Evolutionary conservation across 2,113 vertebrate species (phyloP).

Genomic region (Seriola dumerili): DNA sequence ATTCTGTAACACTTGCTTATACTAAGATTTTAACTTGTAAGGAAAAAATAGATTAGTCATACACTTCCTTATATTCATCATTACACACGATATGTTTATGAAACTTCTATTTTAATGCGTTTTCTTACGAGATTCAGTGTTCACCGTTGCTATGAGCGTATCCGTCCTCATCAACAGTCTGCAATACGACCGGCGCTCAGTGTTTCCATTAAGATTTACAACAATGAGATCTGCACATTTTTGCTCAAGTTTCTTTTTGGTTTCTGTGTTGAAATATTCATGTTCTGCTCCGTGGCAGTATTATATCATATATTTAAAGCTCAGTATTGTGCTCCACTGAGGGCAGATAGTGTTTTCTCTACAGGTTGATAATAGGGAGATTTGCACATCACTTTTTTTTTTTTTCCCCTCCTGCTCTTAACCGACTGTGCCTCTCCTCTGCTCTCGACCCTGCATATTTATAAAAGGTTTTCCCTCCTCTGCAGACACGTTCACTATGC

Average conservation of each 20-base stretch:
- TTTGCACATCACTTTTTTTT: conserved; percentile 2
- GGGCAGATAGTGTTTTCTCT: conserved; percentile 5
- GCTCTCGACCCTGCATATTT: neutral
- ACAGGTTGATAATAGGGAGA: conserved; percentile 26
- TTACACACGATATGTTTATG: no score
- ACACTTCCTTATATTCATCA: no score
- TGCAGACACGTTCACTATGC: conserved; percentile 14
- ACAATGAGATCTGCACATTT: neutral
- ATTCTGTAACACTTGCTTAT: neutral
- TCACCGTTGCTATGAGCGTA: no score
- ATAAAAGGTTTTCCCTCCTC: neutral
- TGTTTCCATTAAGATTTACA: neutral
- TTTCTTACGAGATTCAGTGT: neutral
- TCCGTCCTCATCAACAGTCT: neutral
- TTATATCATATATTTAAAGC: conserved; percentile 29
- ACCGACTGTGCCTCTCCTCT: neutral
- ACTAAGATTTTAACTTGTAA: no score
- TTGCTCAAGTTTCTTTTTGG: conserved; percentile 5
- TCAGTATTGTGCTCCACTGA: conserved; percentile 6
- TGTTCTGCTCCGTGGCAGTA: neutral
- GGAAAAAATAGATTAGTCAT: no score
- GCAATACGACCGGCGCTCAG: neutral
- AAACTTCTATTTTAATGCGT: neutral
- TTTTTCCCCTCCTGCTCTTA: neutral
- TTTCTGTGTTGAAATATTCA: conserved; percentile 29